Base-by-base conservation (phyloP, 2,113 vertebrate species). In the Phycodurus eques region DNA sequence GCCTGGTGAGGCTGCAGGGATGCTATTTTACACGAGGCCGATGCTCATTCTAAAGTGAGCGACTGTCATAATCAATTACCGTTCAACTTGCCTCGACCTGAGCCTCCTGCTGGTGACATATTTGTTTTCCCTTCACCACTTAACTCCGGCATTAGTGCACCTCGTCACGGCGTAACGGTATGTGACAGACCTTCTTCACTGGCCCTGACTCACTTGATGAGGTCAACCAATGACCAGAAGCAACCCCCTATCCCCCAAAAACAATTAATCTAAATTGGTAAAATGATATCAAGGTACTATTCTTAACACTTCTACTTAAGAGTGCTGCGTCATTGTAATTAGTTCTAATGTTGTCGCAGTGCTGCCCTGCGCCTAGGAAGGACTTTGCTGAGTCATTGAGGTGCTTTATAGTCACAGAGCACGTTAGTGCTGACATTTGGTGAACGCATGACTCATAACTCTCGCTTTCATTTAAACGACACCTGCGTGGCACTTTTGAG, bases 341-440 rank as follows among this genome's bases (percentile, higher is more conserved):
- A 76, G 60, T 1, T 19, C 35, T 10, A 51, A 33, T 73, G 35
- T 79, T 74, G 68, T 72, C 72, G 44, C 56, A 63, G 15, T 31
- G 64, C 63, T 12, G 63, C 61, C 82, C 80, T 74, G 20, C n/a
- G 53, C 53, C 20, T 67, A 1, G 46, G 59, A 81, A 73, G 63
- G 54, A 76, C 35, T 22, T 72, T 22, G 67, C 56, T 47, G 88
- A 89, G 76, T 91, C 88, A 89, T 70, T 70, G 82, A 82, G 78
- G 27, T 49, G 70, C 74, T 80, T 74, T 59, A 47, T 72, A 78
- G 73, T 73, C 83, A 82, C 70, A 8, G 57, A 70, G 71, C 80
- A 91, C 85, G 88, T 91, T 87, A 90, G 73, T 15, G 79, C 80
- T 90, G 88, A 90, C 87, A 90, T 90, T 89, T 89, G 81, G 84